Conservation (phyloP, 2,888 invertebrate species). For the Volucella inanis region DNA sequence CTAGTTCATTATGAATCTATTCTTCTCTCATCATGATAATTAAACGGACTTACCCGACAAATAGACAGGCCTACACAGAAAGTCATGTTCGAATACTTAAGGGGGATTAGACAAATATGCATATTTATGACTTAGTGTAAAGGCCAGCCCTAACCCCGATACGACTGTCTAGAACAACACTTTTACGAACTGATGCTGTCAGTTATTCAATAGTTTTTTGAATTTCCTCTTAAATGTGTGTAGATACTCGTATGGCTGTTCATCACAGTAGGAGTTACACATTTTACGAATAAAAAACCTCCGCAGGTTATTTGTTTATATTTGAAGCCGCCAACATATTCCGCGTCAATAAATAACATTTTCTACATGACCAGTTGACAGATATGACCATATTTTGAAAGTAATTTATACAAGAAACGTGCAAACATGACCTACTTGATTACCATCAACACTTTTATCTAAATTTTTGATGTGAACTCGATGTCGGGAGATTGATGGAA, state of each 20-base stretch:
- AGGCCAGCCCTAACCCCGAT: slow-evolving; percentile 2
- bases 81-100: slow-evolving; percentile 34
- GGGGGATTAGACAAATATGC: slow-evolving; percentile 6
- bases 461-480: slow-evolving; percentile 12
- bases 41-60: slow-evolving; percentile 1
- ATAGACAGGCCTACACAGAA: slow-evolving; percentile 43
- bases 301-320: slow-evolving; percentile 20
- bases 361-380: slow-evolving; percentile 48
- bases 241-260: no score
- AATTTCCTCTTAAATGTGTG: no score
- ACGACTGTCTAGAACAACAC: background rate
- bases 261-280: slow-evolving; percentile 24
- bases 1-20: no score
- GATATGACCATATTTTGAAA: slow-evolving; percentile 58
- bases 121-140: slow-evolving; percentile 39
- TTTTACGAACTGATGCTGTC: no score
- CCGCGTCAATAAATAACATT: slow-evolving; percentile 51
- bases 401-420: slow-evolving; percentile 64
- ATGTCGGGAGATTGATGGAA: slow-evolving; percentile 36
- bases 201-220: no score
- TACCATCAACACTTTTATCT: slow-evolving; percentile 56
- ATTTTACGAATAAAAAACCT: slow-evolving; percentile 18
- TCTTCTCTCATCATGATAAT: slow-evolving; percentile 1
- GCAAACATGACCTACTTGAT: slow-evolving; percentile 73
- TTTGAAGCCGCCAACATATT: slow-evolving; percentile 26